Evolutionary conservation across 2,113 vertebrate genomes (phyloP), one percentile per base, ranked within the genome.

Genomic region (Dipodomys stephensi): DNA sequence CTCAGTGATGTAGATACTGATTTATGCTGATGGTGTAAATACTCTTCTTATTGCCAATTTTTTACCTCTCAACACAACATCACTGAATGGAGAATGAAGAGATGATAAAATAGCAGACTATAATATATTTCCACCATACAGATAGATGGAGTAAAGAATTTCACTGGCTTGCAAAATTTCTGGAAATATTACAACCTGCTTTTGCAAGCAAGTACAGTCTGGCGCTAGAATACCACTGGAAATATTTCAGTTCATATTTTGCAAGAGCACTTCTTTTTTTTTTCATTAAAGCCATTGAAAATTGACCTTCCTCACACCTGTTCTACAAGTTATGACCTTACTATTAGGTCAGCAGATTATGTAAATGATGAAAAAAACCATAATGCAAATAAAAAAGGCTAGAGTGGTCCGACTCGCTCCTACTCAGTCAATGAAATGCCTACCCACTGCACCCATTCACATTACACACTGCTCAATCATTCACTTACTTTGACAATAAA

Each of bases 301-400:
- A 91, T 53, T 91, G 77, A 88, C 30, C 68, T 86, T 77, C 78
- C 71, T 87, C 73, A 53, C 49, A 76, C 74, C 35, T 79, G 35
- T 49, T 53, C 60, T 57, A 79, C 64, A 81, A 93, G 73, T 39
- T 2, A 83, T 69, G 64, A 65, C 16, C 62, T 79, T 73, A 67
- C 32, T 90, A 93, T 95, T 73, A 90, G n/a, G 69, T 82, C 65
- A 78, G 49, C 67, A 85, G 72, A 68, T 88, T 93, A 44, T 90
- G 10, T 74, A 94, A 89, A 84, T 78, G 78, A 92, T 60, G 20
- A 94, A 84, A 87, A 87, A 93, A 88, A 92, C 79, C 9, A 83
- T 67, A 35, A 68, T 65, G 18, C 18, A 68, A 32, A 49, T 4
- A 22, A 78, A 35, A 62, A 22, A 20, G 15, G 44, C 49, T 1